Conservation (phyloP, 2,113 vertebrate species). For the Chiloscyllium plagiosum region DNA sequence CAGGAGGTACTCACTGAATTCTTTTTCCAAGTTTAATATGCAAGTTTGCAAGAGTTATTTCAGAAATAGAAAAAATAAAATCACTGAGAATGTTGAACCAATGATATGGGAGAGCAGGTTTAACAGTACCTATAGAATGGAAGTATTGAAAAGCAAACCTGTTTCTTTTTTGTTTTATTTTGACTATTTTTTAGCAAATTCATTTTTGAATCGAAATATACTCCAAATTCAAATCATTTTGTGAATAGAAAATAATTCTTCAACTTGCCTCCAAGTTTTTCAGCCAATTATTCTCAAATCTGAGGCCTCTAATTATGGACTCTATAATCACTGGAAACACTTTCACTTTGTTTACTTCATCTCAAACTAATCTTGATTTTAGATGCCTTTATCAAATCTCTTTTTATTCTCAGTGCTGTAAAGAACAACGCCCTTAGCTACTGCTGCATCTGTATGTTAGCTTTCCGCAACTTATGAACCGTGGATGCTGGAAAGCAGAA, state of each 20-base stretch:
- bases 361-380: background rate
- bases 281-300: too few species aligned
- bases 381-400: background rate
- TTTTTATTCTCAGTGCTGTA: background rate
- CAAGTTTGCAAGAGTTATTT: background rate
- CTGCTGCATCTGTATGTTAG: too few species aligned
- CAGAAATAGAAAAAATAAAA: background rate
- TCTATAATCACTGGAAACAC: background rate
- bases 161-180: background rate
- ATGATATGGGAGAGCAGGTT: background rate
- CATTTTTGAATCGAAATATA: background rate
- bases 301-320: background rate
- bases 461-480: too few species aligned
- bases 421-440: background rate
- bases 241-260: background rate
- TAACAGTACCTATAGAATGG: background rate
- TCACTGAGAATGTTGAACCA: background rate
- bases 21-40: slow-evolving; percentile 12
- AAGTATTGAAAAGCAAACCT: background rate
- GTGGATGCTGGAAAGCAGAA: too few species aligned
- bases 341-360: background rate
- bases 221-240: background rate
- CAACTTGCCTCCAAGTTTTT: background rate
- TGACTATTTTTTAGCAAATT: background rate
- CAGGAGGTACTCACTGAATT: slow-evolving; percentile 75